These are phyloP conservation scores for Lepidocyrtoides sp. DNA, from an alignment of 2,888 invertebrate species.

Conservation along the genomic window DNA sequence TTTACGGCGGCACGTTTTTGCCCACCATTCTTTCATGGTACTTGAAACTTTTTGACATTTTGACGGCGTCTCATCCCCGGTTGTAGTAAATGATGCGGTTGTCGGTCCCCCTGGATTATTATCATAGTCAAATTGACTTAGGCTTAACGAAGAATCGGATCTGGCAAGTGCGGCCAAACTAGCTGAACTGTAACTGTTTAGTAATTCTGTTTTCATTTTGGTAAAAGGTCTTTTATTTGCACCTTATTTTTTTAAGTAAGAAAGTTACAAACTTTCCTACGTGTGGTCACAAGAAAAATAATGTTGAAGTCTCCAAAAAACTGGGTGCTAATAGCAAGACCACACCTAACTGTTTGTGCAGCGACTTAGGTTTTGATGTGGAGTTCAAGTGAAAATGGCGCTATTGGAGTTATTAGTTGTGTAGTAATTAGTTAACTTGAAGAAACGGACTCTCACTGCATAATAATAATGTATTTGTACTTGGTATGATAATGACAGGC, in stretches of 20 bases:
- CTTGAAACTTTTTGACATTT: slow-evolving; percentile 72
- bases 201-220: slow-evolving; percentile 84
- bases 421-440: slow-evolving; percentile 68
- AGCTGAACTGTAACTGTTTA: slow-evolving; percentile 84
- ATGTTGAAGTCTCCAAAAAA: not conserved
- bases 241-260: not conserved
- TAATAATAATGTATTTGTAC: slow-evolving; percentile 61
- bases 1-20: slow-evolving; percentile 81
- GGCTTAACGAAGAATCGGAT: slow-evolving; percentile 81
- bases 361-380: slow-evolving; percentile 56
- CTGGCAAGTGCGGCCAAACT: slow-evolving; percentile 82
- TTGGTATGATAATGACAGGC: slow-evolving; percentile 70
- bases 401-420: not conserved
- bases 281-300: not conserved
- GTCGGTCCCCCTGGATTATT: slow-evolving; percentile 69
- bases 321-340: slow-evolving; percentile 41
- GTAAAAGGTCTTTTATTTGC: not conserved
- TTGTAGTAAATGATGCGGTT: slow-evolving; percentile 21
- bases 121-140: slow-evolving; percentile 76
- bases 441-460: slow-evolving; percentile 70
- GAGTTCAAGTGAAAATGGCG: slow-evolving; percentile 61
- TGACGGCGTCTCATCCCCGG: slow-evolving; percentile 44
- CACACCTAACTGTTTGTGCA: slow-evolving; percentile 62
- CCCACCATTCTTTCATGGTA: slow-evolving; percentile 74
- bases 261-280: not conserved